Conservation (phyloP, 2,797 vertebrate species). For the Leucoraja ocellata region DNA sequence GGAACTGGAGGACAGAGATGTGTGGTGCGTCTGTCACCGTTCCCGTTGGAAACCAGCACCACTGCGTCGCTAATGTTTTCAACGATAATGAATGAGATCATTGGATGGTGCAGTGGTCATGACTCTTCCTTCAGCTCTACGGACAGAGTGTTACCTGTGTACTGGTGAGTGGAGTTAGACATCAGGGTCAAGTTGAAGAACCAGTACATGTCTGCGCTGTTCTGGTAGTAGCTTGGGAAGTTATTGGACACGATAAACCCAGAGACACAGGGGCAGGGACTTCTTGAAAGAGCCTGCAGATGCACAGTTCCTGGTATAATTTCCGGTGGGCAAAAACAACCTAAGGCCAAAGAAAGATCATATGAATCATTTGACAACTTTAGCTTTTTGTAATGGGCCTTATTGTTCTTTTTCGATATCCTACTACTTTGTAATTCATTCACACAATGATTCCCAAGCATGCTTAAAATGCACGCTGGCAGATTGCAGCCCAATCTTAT, state of each 20-base stretch:
- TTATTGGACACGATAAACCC: not conserved
- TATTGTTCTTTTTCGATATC: not conserved
- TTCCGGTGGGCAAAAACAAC: constrained; percentile 30
- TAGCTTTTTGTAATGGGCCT: not conserved
- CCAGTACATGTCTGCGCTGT: constrained; percentile 21
- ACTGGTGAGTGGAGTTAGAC: not conserved
- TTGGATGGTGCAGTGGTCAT: not conserved
- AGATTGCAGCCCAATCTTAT: not conserved
- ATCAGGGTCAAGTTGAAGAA: constrained; percentile 10
- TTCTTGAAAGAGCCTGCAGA: not conserved
- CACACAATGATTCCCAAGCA: not conserved
- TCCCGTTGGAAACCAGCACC: not conserved
- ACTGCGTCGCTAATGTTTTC: not conserved
- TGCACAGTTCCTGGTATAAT: constrained; percentile 17
- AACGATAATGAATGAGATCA: not conserved
- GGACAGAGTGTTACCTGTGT: not conserved
- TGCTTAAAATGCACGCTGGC: too few species aligned
- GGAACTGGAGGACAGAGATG: too few species aligned
- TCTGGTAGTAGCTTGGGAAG: not conserved
- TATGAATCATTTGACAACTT: too few species aligned
- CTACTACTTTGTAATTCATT: not conserved
- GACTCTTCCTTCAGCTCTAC: not conserved
- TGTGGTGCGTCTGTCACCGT: too few species aligned
- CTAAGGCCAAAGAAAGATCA: not conserved
- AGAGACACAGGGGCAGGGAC: not conserved